A percentile compares a stretch with the other conserved stretches of the same genome.
Conservation (phyloP, 2,888 invertebrate genomes). For the Cryptocheilus praepositus region DNA sequence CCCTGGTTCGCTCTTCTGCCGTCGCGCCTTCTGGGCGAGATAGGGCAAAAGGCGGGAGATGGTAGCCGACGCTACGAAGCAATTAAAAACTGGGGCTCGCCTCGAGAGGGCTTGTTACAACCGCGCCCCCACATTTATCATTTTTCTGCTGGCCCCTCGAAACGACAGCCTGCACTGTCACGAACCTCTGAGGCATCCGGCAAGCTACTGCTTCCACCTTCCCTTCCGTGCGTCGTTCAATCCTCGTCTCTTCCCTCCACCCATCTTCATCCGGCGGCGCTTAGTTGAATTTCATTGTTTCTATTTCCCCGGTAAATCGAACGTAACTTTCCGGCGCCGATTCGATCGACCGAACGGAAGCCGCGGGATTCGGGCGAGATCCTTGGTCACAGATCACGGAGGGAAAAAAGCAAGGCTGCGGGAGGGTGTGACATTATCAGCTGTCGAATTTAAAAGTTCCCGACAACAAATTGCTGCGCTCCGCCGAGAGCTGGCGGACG, state of each 20-base stretch:
- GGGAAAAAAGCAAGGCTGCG: no score
- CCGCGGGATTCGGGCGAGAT: no score
- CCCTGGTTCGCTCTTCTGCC: constrained; percentile 27
- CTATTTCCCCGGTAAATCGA: constrained; percentile 47
- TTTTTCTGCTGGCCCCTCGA: constrained; percentile 63
- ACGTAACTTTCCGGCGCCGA: constrained; percentile 20
- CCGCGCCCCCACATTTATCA: constrained; percentile 68
- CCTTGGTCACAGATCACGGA: no score
- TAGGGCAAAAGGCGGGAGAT: background rate
- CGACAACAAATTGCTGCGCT: no score
- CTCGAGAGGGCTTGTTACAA: constrained; percentile 69
- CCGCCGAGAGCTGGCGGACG: no score
- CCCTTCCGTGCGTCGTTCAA: constrained; percentile 1
- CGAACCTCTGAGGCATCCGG: constrained; percentile 5
- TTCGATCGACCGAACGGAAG: no score
- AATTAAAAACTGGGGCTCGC: constrained; percentile 56
- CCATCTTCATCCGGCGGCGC: constrained; percentile 18
- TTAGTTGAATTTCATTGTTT: constrained; percentile 62
- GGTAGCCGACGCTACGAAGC: constrained; percentile 41
- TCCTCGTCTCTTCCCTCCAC: background rate
- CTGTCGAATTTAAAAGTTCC: no score
- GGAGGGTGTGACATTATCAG: no score
- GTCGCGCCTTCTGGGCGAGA: background rate
- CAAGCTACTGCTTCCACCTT: background rate
- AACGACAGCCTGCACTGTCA: constrained; percentile 25